phyloP scores from a whole-genome alignment of 2,888 invertebrate genomes.

The Sarcophaga carnaria region DNA sequence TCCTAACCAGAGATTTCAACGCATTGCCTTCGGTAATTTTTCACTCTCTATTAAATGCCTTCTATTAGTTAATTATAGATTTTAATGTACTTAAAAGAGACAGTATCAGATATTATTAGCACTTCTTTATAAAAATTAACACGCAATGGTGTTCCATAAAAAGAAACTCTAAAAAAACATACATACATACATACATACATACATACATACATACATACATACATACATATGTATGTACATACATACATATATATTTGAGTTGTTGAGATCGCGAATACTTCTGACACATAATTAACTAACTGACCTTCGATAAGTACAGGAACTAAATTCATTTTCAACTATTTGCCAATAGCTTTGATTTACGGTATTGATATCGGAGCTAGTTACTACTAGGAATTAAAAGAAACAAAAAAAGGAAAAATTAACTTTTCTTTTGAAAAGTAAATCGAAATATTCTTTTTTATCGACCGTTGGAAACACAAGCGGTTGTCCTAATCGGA shows the following conservation, averaged over 20 bases:
- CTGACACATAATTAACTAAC: too few relatives aligned
- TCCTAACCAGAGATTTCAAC: conserved; percentile 24
- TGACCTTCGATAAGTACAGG: too few relatives aligned
- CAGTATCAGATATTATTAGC: conserved; percentile 68
- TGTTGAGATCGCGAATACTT: too few relatives aligned
- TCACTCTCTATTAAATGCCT: conserved; percentile 55
- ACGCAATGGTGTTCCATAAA: not conserved
- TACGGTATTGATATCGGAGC: too few relatives aligned
- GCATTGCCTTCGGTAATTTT: conserved; percentile 58
- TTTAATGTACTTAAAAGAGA: conserved; percentile 69
- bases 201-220: not conserved
- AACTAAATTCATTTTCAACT: too few relatives aligned
- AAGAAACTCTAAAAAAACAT: not conserved
- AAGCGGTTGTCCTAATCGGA: too few relatives aligned
- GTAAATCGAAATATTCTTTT: too few relatives aligned
- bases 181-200: not conserved
- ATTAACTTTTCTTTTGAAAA: too few relatives aligned
- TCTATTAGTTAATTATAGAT: conserved; percentile 70
- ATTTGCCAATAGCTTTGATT: too few relatives aligned
- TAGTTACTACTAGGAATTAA: too few relatives aligned
- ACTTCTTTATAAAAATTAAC: conserved; percentile 52
- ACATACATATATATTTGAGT: not conserved
- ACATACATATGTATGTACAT: not conserved
- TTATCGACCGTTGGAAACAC: too few relatives aligned
- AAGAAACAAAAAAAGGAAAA: too few relatives aligned